Conservation (phyloP, 2,888 invertebrate species). For the Tetramorium bicarinatum region DNA sequence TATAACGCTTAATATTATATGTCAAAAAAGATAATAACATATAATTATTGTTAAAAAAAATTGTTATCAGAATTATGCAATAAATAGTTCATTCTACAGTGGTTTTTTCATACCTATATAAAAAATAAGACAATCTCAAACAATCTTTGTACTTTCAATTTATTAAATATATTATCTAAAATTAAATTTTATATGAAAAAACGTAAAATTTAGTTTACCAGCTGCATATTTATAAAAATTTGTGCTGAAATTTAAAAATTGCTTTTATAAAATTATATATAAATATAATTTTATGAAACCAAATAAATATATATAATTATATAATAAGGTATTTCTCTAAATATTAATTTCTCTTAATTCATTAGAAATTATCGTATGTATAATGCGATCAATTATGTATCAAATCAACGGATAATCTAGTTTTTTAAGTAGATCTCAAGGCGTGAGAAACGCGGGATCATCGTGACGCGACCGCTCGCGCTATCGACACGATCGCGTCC, state of each 20-base stretch:
- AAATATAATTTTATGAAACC: too few relatives aligned
- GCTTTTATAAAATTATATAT: neutral
- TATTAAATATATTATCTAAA: conserved; percentile 10
- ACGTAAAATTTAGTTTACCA: neutral
- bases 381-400: neutral
- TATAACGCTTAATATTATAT: neutral
- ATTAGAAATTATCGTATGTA: neutral
- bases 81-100: neutral
- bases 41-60: neutral
- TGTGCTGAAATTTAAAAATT: too few relatives aligned
- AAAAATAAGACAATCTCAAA: neutral
- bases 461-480: neutral
- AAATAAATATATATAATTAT: neutral
- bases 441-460: neutral
- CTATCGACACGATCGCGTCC: conserved; percentile 23
- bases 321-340: neutral
- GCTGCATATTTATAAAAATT: neutral
- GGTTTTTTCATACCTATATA: neutral
- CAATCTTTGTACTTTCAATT: neutral
- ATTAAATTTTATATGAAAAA: neutral
- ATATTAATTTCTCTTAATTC: neutral
- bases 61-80: neutral
- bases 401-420: neutral
- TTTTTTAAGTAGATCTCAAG: neutral
- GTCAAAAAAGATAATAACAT: neutral